Evolutionary conservation across 2,888 invertebrate species (phyloP).

Genomic region (Fragum fragum): DNA sequence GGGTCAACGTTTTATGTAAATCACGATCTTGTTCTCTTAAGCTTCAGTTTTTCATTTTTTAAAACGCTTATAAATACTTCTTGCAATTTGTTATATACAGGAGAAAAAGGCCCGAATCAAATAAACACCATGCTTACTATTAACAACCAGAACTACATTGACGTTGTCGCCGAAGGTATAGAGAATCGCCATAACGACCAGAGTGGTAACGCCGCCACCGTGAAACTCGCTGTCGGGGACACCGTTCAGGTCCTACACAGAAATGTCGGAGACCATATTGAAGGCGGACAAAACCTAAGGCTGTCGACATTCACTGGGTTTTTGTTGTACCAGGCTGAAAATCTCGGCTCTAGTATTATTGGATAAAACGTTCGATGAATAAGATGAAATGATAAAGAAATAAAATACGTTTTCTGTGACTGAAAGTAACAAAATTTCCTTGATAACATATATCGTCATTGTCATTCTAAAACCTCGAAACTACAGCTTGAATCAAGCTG

Average conservation of each 20-base stretch:
- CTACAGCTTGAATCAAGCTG: no score
- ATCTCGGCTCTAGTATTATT: neutral
- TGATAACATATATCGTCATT: no score
- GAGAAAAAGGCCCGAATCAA: neutral
- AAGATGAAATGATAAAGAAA: no score
- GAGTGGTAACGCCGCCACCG: neutral
- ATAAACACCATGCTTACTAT: neutral
- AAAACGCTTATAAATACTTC: no score
- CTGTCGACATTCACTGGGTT: neutral
- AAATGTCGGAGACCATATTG: neutral
- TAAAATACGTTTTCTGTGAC: no score
- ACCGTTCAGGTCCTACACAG: neutral
- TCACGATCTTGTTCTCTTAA: no score
- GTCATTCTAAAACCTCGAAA: no score
- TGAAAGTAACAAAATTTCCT: no score
- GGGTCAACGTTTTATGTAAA: no score
- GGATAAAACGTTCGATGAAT: neutral
- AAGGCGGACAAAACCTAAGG: neutral
- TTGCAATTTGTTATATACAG: neutral
- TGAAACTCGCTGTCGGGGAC: neutral
- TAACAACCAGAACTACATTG: neutral
- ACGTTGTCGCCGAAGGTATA: neutral
- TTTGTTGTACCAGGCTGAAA: neutral
- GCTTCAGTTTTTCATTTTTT: no score
- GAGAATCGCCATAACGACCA: neutral